phyloP scores from a whole-genome alignment of 1,140 invertebrate species.

The Hycleus cichorii region DNA sequence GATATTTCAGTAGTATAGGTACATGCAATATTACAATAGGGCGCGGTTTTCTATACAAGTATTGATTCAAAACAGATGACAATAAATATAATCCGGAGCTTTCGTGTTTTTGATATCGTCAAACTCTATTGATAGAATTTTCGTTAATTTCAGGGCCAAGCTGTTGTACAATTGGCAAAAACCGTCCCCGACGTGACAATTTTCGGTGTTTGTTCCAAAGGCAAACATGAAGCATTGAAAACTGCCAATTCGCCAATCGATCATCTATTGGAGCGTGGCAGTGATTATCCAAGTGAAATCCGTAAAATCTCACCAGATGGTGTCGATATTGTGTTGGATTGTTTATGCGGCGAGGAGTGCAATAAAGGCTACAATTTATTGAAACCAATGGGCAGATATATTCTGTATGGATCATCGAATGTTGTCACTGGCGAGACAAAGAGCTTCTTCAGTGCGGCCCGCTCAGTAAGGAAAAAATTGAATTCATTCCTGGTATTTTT shows the following conservation, averaged over 20 bases:
- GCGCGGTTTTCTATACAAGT: too few relatives aligned
- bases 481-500: too few relatives aligned
- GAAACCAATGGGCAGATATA: conserved; percentile 84
- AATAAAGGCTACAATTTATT: conserved; percentile 74
- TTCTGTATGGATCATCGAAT: conserved; percentile 80
- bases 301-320: conserved; percentile 72
- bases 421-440: conserved; percentile 82
- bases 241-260: conserved; percentile 59
- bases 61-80: too few relatives aligned
- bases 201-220: conserved; percentile 77
- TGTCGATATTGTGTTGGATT: conserved; percentile 82
- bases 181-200: conserved; percentile 75
- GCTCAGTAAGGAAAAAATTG: conserved; percentile 59
- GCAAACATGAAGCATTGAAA: conserved; percentile 76
- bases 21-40: too few relatives aligned
- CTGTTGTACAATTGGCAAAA: conserved; percentile 71
- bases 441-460: conserved; percentile 79
- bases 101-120: background rate
- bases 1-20: too few relatives aligned
- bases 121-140: background rate
- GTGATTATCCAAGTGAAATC: conserved; percentile 75
- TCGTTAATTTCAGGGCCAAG: conserved; percentile 60
- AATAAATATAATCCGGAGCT: background rate
- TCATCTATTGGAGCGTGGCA: conserved; percentile 66
- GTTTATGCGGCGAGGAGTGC: conserved; percentile 82